phyloP scores from a whole-genome alignment of 1,140 invertebrate species.

The Drosophila jambulina region DNA sequence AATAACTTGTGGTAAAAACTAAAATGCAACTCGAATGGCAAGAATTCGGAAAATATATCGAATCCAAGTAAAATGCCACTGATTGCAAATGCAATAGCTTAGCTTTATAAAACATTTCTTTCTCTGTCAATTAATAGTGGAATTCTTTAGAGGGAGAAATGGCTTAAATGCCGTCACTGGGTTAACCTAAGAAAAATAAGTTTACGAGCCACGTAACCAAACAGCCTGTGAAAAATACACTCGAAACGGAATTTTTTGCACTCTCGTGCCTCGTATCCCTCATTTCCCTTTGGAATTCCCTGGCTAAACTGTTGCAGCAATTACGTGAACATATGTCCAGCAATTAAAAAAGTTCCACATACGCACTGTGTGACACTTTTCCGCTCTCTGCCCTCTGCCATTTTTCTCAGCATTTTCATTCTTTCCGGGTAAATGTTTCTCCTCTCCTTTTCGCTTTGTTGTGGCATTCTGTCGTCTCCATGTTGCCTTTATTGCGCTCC shows the following conservation, averaged over 20 bases:
- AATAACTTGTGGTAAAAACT: neutral
- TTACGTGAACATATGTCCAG: constrained; percentile 70
- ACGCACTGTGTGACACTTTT: constrained; percentile 61
- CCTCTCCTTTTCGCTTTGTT: constrained; percentile 17
- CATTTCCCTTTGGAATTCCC: constrained; percentile 18
- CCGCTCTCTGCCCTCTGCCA: constrained; percentile 2
- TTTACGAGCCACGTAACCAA: neutral
- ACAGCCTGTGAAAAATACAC: neutral
- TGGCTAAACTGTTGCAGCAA: constrained; percentile 63
- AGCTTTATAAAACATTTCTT: neutral
- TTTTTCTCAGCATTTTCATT: constrained; percentile 42
- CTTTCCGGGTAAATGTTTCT: constrained; percentile 29
- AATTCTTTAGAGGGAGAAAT: neutral
- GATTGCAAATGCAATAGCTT: neutral
- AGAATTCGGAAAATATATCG: neutral
- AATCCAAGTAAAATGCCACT: neutral
- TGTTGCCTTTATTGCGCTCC: constrained; percentile 51
- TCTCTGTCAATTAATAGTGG: neutral
- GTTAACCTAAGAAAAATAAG: constrained; percentile 1
- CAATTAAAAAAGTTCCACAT: constrained; percentile 79
- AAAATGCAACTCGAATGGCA: neutral
- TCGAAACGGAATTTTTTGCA: neutral
- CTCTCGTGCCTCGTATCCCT: constrained; percentile 2
- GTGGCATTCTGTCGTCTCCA: constrained; percentile 20
- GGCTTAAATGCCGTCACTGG: neutral